Conservation (phyloP, 1,140 invertebrate species). For the roundworm (Caenorhabditis elegans) region DNA sequence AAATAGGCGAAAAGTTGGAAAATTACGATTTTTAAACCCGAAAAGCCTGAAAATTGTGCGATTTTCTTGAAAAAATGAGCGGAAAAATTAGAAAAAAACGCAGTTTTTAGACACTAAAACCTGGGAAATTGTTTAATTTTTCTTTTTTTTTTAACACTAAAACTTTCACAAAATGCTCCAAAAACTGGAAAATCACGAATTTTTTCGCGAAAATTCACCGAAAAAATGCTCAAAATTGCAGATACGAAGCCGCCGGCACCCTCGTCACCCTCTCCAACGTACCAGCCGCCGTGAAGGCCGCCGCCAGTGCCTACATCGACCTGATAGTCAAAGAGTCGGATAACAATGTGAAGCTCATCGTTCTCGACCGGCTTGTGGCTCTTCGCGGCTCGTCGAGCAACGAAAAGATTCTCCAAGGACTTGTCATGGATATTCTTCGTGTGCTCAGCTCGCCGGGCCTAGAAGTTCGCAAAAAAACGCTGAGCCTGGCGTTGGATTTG, state of each 20-base stretch:
- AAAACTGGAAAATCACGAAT: too few species aligned
- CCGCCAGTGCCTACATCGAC: slow-evolving; percentile 95
- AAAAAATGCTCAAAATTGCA: slow-evolving; percentile 53
- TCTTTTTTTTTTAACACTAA: too few species aligned
- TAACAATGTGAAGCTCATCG: slow-evolving; percentile 98
- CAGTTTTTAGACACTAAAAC: too few species aligned
- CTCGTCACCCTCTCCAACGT: slow-evolving; percentile 95
- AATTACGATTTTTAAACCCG: too few species aligned
- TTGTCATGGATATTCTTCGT: slow-evolving; percentile 96
- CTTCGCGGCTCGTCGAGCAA: slow-evolving; percentile 68
- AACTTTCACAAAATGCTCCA: too few species aligned
- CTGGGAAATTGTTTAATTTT: too few species aligned
- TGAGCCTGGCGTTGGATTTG: slow-evolving; percentile 83
- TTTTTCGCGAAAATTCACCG: too few species aligned
- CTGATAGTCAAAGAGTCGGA: slow-evolving; percentile 98
- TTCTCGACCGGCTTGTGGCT: slow-evolving; percentile 87
- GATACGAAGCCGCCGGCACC: slow-evolving; percentile 98
- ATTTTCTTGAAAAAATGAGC: too few species aligned
- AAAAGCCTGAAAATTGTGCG: too few species aligned
- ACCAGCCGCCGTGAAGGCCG: slow-evolving; percentile 94
- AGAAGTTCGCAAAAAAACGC: slow-evolving; percentile 78
- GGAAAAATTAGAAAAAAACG: too few species aligned
- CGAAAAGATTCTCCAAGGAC: slow-evolving; percentile 87
- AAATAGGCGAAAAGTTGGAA: too few species aligned
- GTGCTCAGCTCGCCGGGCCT: slow-evolving; percentile 41